Evolutionary conservation across 1,140 invertebrate genomes (phyloP).

Genomic region (Papilio xuthus): DNA sequence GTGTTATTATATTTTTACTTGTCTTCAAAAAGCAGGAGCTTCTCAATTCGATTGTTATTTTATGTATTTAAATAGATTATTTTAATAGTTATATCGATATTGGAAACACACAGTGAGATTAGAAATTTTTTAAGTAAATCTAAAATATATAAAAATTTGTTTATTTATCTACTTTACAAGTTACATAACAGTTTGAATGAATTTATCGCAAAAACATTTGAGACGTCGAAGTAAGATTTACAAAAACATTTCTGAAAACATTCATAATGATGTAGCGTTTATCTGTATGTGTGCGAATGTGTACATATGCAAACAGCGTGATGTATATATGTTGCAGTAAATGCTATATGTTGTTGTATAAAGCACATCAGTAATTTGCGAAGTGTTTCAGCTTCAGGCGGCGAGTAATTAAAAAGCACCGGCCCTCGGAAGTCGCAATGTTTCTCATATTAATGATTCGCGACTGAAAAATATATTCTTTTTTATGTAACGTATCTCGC

Average conservation of each 20-base stretch:
- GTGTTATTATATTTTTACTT: too few relatives aligned
- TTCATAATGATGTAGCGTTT: neutral
- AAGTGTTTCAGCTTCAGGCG: conserved; percentile 10
- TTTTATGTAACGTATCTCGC: neutral
- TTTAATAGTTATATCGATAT: too few relatives aligned
- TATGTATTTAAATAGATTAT: too few relatives aligned
- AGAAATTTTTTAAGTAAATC: too few relatives aligned
- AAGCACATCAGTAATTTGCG: conserved; percentile 23
- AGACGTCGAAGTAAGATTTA: neutral
- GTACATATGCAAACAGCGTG: neutral
- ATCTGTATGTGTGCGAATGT: neutral
- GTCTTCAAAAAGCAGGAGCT: too few relatives aligned
- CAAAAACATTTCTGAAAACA: neutral
- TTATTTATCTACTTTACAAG: too few relatives aligned
- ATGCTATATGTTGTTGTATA: neutral
- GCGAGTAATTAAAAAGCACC: conserved; percentile 20
- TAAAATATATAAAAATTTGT: too few relatives aligned
- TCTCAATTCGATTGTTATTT: too few relatives aligned
- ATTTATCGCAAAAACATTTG: too few relatives aligned
- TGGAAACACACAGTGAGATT: too few relatives aligned
- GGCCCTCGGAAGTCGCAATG: conserved; percentile 3
- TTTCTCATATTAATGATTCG: conserved; percentile 19
- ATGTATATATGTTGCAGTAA: neutral
- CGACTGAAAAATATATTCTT: neutral
- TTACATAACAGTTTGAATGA: too few relatives aligned